phyloP scores from a whole-genome alignment of 2,113 vertebrate species.

The Merops nubicus region DNA sequence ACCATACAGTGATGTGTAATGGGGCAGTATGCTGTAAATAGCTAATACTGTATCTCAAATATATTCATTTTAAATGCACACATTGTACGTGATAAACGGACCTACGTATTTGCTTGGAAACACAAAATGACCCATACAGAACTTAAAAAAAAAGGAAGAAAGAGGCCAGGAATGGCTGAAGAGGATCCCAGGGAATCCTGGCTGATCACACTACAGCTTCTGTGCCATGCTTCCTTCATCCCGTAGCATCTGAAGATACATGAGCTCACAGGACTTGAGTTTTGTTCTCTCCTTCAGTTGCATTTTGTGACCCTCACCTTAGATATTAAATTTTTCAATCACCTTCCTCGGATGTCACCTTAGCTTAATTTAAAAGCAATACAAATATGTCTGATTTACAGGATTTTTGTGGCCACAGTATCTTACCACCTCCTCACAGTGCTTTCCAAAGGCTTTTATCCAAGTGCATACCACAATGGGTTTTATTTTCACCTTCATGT shows the following conservation, averaged over 20 bases:
- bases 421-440: too few species aligned
- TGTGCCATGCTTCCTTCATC: neutral
- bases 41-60: neutral
- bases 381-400: conserved; percentile 6
- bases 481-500: neutral
- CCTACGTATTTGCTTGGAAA: neutral
- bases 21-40: neutral
- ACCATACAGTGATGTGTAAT: too few species aligned
- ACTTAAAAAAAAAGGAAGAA: neutral
- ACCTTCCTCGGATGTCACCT: neutral
- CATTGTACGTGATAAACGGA: neutral
- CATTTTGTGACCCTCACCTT: neutral
- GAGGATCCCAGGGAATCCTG: neutral
- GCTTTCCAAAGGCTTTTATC: neutral
- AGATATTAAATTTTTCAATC: conserved; percentile 3
- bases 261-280: neutral
- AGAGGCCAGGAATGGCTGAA: neutral
- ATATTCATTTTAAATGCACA: neutral
- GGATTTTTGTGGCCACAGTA: neutral
- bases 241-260: neutral
- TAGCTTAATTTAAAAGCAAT: conserved; percentile 19
- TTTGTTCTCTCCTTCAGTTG: neutral
- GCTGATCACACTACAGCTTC: neutral
- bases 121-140: rapidly evolving
- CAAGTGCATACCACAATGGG: neutral